phyloP scores from a whole-genome alignment of 2,113 vertebrate species.

The Cisticola juncidis region DNA sequence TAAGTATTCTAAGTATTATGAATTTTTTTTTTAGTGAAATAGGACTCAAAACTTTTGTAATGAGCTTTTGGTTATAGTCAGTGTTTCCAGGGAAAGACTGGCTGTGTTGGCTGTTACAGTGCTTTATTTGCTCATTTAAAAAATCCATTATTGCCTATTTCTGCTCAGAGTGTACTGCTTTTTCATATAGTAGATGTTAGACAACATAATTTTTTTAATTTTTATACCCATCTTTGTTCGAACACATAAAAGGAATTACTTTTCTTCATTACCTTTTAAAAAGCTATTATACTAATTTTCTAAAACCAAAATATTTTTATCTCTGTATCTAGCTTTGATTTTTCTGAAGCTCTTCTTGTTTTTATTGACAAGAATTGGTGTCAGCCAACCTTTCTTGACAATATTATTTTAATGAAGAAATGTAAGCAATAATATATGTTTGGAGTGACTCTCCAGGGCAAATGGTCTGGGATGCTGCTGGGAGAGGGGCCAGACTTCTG shows the following conservation, averaged over 20 bases:
- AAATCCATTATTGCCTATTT: background rate
- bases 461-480: fast-evolving
- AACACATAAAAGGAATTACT: background rate
- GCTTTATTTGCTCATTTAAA: background rate
- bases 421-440: background rate
- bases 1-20: background rate
- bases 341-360: background rate
- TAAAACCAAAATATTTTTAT: background rate
- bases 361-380: background rate
- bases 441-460: background rate
- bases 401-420: background rate
- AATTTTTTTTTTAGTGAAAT: background rate
- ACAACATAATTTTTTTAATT: background rate
- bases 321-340: background rate
- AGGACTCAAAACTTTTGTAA: background rate
- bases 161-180: background rate
- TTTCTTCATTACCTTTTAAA: background rate
- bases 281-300: background rate
- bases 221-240: background rate
- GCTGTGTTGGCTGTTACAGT: background rate
- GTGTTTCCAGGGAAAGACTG: background rate
- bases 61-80: background rate
- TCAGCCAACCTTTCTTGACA: background rate
- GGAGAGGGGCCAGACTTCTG: background rate
- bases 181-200: background rate